Conservation (phyloP, 2,797 vertebrate genomes). For the Huso huso region DNA sequence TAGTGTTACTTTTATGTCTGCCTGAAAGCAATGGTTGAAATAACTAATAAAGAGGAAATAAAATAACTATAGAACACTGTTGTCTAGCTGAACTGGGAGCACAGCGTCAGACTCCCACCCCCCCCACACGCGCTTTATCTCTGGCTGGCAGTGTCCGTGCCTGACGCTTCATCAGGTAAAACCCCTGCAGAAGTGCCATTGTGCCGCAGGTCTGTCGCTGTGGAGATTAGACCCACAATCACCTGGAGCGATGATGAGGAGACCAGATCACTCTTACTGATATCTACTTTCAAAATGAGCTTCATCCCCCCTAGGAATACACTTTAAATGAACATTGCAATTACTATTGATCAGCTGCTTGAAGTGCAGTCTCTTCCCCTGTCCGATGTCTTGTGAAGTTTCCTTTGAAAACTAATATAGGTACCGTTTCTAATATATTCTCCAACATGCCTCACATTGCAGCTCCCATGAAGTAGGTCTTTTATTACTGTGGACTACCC, state of each 20-base stretch:
- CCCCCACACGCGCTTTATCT: too few relatives aligned
- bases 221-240: background rate
- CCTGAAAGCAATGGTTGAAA: too few relatives aligned
- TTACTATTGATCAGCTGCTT: slow-evolving; percentile 3
- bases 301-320: background rate
- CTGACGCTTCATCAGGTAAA: too few relatives aligned
- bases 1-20: too few relatives aligned
- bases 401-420: background rate
- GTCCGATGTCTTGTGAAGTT: background rate
- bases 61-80: too few relatives aligned
- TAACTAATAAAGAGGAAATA: too few relatives aligned
- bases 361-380: background rate
- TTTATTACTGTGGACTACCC: background rate
- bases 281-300: background rate
- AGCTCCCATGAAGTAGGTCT: background rate
- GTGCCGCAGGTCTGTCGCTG: background rate
- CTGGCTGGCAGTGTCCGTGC: too few relatives aligned
- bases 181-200: background rate
- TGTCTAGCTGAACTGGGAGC: too few relatives aligned
- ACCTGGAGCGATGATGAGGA: background rate
- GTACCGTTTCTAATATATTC: too few relatives aligned
- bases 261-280: background rate
- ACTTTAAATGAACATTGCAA: slow-evolving; percentile 1
- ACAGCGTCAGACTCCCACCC: too few relatives aligned
- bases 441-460: background rate